Conservation (phyloP, 2,113 vertebrate species). For the Chaetorhynchus papuensis region DNA sequence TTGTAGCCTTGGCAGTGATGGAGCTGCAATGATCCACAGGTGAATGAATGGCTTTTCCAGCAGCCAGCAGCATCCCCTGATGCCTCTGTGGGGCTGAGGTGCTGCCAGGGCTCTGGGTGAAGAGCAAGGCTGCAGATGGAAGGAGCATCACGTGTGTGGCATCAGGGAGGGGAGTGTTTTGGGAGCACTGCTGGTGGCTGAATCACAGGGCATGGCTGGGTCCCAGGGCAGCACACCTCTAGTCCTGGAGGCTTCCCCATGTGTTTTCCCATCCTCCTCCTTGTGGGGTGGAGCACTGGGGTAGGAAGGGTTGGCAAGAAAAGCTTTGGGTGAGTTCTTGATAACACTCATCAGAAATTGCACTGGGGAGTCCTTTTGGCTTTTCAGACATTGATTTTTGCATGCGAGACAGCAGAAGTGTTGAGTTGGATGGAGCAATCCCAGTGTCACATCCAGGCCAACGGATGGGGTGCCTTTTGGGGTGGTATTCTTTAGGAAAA, state of each 20-base stretch:
- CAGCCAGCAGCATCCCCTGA: not conserved
- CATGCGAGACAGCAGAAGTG: not conserved
- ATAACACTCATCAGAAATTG: not conserved
- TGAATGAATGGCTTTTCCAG: not conserved
- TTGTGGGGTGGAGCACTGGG: accelerated
- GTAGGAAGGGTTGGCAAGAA: not conserved
- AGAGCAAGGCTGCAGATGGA: not conserved
- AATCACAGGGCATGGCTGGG: not conserved
- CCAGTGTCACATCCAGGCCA: not conserved
- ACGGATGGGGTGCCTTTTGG: not conserved
- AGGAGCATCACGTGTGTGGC: not conserved
- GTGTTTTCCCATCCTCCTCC: not conserved
- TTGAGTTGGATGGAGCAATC: not conserved
- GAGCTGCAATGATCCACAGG: not conserved
- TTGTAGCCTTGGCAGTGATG: not conserved
- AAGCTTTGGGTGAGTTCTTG: not conserved
- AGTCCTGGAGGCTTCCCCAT: not conserved
- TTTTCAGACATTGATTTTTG: not conserved
- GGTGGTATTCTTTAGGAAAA: not conserved
- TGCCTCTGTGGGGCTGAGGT: not conserved
- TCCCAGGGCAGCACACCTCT: not conserved
- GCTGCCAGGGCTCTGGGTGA: not conserved
- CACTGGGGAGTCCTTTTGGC: not conserved
- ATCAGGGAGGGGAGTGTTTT: accelerated
- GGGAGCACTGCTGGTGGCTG: accelerated